These are phyloP conservation scores for Drosophila melanica DNA, from an alignment of 1,140 invertebrate species.

Conservation along the genomic window DNA sequence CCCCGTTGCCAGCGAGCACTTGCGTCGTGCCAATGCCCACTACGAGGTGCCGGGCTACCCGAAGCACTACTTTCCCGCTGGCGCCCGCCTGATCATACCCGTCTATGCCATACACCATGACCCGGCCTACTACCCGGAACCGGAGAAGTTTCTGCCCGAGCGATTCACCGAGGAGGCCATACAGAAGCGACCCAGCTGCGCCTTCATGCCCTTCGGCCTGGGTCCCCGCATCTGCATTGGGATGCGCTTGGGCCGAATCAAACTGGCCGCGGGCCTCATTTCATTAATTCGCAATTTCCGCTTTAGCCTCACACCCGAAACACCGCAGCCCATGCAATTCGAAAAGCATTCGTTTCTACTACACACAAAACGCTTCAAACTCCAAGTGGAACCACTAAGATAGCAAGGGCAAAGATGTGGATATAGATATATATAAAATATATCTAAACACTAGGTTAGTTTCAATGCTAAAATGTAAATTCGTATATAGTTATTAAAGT, in stretches of 20 bases:
- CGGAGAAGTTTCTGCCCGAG: slow-evolving; percentile 86
- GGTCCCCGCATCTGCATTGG: slow-evolving; percentile 88
- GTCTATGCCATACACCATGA: slow-evolving; percentile 85
- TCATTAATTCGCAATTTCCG: slow-evolving; percentile 67
- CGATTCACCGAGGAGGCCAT: slow-evolving; percentile 85
- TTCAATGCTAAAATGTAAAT: too few relatives aligned
- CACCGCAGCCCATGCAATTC: slow-evolving; percentile 31
- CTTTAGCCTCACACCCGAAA: slow-evolving; percentile 49
- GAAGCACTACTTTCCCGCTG: slow-evolving; percentile 76
- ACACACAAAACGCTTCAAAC: slow-evolving; percentile 85
- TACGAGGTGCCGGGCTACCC: slow-evolving; percentile 85
- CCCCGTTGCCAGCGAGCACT: slow-evolving; percentile 86
- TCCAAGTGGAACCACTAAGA: slow-evolving; percentile 81
- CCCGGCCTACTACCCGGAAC: slow-evolving; percentile 86
- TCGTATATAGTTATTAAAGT: not conserved
- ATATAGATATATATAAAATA: slow-evolving; percentile 57
- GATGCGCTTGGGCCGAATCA: slow-evolving; percentile 73
- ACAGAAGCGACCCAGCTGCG: slow-evolving; percentile 85
- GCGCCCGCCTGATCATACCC: slow-evolving; percentile 53
- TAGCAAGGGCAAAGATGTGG: slow-evolving; percentile 85
- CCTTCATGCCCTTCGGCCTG: slow-evolving; percentile 89
- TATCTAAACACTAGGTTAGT: not conserved
- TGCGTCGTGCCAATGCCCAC: slow-evolving; percentile 85
- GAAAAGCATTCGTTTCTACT: slow-evolving; percentile 76
- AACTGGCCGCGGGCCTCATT: slow-evolving; percentile 54